Percentiles rank a stretch among this genome's conserved stretches.
Evolutionary conservation across 2,113 vertebrate genomes (phyloP).

Genomic region (Melospiza melodia): DNA sequence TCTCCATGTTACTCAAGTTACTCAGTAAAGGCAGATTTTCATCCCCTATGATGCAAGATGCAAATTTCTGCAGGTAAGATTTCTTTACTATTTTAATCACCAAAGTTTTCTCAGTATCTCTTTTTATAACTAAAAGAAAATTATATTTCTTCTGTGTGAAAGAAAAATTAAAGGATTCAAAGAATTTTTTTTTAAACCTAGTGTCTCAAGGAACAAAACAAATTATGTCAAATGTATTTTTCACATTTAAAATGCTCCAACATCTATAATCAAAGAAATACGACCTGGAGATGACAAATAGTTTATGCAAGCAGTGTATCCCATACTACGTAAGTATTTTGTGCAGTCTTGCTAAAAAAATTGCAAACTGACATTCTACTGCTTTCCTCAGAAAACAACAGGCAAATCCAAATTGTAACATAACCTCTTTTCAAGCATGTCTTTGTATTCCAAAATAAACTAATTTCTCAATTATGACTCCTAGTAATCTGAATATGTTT

Average conservation of each 20-base stretch:
- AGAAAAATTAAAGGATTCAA: neutral
- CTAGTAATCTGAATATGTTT: neutral
- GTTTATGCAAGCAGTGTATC: neutral
- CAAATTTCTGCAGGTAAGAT: neutral
- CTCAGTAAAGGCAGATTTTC: neutral
- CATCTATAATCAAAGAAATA: neutral
- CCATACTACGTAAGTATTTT: neutral
- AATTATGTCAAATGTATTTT: neutral
- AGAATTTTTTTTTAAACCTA: neutral
- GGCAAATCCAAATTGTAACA: neutral
- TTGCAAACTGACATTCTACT: neutral
- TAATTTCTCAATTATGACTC: neutral
- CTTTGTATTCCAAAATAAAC: neutral
- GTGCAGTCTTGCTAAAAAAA: neutral
- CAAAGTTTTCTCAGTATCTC: neutral
- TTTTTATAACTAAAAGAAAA: neutral
- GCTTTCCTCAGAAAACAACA: neutral
- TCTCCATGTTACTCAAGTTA: neutral
- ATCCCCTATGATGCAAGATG: neutral
- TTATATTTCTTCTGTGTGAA: neutral
- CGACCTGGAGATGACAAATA: neutral
- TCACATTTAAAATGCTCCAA: neutral
- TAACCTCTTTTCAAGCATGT: neutral
- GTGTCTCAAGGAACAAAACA: neutral
- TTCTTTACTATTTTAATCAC: neutral